These are phyloP conservation scores for Microcebus griseorufus DNA, from an alignment of 2,113 vertebrate species.

Conservation along the genomic window DNA sequence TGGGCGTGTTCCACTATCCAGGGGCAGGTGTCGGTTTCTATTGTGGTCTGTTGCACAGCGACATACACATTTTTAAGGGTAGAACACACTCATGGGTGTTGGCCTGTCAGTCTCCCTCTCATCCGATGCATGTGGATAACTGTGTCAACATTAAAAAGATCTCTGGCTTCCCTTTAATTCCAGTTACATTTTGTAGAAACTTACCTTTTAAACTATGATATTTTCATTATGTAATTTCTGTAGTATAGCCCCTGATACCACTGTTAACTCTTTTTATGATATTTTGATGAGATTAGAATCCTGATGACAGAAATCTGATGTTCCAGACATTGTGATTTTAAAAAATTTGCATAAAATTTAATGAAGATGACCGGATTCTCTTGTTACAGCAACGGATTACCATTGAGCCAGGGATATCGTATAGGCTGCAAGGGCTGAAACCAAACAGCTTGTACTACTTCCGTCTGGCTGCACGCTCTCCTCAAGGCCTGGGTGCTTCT, in stretches of 20 bases:
- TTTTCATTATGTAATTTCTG: neutral
- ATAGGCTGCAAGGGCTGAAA: conserved; percentile 95
- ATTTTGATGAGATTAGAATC: neutral
- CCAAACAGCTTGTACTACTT: conserved; percentile 97
- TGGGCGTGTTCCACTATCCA: neutral
- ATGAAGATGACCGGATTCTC: neutral
- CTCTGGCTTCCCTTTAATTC: neutral
- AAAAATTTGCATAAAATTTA: conserved; percentile 18
- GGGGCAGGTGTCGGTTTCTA: neutral
- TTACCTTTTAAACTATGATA: neutral
- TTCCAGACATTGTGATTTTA: neutral
- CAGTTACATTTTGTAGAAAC: neutral
- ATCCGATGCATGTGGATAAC: neutral
- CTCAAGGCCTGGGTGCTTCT: conserved; percentile 95
- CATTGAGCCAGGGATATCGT: conserved; percentile 94
- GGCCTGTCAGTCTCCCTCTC: neutral
- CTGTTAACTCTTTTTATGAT: conserved; percentile 8
- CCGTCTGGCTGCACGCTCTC: conserved; percentile 96
- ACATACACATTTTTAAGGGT: neutral
- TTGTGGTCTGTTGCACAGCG: neutral
- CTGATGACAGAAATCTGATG: neutral
- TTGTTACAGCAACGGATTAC: conserved; percentile 91
- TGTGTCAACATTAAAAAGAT: neutral
- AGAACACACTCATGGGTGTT: neutral
- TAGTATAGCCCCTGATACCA: fast-evolving